These are phyloP conservation scores for Melanotaenia nigrans DNA, from an alignment of 2,797 vertebrate genomes.

Conservation along the genomic window DNA sequence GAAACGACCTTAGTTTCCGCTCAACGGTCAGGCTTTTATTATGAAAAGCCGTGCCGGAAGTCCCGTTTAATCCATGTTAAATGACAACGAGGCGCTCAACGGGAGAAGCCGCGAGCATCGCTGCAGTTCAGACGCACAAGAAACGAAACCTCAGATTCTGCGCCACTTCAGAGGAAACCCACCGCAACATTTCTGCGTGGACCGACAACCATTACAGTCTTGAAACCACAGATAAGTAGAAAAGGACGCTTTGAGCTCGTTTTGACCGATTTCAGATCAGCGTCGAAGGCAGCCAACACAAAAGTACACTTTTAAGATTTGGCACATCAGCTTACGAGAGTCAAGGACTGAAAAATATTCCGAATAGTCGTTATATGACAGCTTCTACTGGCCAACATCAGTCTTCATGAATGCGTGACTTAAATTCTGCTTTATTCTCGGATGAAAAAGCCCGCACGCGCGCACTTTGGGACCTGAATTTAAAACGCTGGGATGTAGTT, in stretches of 20 bases:
- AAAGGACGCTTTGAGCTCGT: conserved; percentile 29
- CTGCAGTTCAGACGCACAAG: conserved; percentile 56
- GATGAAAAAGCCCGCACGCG: conserved; percentile 42
- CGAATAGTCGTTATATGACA: conserved; percentile 16
- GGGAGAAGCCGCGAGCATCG: conserved; percentile 52
- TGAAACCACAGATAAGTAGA: conserved; percentile 51
- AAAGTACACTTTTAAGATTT: conserved; percentile 46
- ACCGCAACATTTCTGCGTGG: conserved; percentile 15
- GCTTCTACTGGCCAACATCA: conserved; percentile 17
- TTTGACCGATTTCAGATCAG: conserved; percentile 19
- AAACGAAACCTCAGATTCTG: conserved; percentile 41
- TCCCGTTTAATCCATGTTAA: rapidly evolving
- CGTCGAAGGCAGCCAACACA: conserved; percentile 12
- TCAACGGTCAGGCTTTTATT: conserved; percentile 49
- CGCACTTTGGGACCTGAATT: conserved; percentile 41
- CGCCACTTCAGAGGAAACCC: conserved; percentile 39
- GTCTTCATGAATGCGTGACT: conserved; percentile 47
- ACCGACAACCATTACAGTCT: conserved; percentile 29
- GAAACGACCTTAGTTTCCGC: not conserved
- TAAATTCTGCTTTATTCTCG: conserved; percentile 39
- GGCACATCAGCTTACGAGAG: conserved; percentile 21
- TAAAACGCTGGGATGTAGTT: conserved; percentile 65
- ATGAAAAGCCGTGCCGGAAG: conserved; percentile 39
- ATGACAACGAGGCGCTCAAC: conserved; percentile 38
- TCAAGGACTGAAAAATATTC: conserved; percentile 13